These are phyloP conservation scores for Sarcophilus harrisii DNA, from an alignment of 2,797 vertebrate species.

Conservation along the genomic window DNA sequence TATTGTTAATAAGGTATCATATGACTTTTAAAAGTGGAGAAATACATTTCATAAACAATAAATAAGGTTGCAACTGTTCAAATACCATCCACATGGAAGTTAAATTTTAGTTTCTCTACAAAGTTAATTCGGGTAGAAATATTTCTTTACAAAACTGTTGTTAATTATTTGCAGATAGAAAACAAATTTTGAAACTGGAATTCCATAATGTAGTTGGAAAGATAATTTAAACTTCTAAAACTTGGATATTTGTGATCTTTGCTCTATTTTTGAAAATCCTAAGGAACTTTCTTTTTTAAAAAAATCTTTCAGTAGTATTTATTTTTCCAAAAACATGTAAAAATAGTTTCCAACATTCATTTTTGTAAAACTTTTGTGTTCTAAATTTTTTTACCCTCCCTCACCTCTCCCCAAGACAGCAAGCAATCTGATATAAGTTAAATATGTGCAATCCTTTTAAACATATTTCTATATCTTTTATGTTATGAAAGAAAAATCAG, in stretches of 20 bases:
- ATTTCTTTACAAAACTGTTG: constrained; percentile 4
- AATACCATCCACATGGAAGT: neutral
- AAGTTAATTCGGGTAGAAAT: neutral
- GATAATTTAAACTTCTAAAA: neutral
- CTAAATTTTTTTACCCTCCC: too few relatives aligned
- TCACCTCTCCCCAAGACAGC: too few relatives aligned
- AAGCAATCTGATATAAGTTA: too few relatives aligned
- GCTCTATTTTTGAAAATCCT: too few relatives aligned
- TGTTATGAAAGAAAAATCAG: too few relatives aligned
- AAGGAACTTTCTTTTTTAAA: too few relatives aligned
- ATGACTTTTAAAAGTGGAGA: neutral
- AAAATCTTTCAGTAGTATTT: too few relatives aligned
- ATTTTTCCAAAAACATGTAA: too few relatives aligned
- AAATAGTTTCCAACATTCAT: too few relatives aligned
- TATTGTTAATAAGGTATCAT: neutral
- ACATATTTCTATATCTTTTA: too few relatives aligned
- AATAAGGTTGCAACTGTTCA: neutral
- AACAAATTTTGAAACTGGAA: neutral
- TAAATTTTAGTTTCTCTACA: neutral
- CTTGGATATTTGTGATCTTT: neutral
- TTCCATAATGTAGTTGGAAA: neutral
- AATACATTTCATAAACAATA: neutral
- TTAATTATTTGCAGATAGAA: neutral
- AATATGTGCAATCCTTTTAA: too few relatives aligned
- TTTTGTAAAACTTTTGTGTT: too few relatives aligned